Evolutionary conservation across 2,797 vertebrate species (phyloP).

Genomic region (Salarias fasciatus): DNA sequence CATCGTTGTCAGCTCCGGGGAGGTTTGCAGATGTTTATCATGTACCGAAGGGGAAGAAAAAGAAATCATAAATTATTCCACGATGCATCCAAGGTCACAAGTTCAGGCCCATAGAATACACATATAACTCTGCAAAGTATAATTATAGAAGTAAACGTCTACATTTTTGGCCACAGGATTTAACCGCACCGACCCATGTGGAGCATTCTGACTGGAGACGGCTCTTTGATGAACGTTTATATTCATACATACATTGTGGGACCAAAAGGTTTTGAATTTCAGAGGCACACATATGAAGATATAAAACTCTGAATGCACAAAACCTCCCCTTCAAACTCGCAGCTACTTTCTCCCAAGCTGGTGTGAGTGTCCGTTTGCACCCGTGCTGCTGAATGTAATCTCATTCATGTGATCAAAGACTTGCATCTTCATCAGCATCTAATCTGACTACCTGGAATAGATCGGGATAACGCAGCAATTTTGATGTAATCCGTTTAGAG

Average conservation of each 20-base stretch:
- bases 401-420: constrained; percentile 17
- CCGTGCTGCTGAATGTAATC: constrained; percentile 1
- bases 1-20: constrained; percentile 61
- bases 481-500: neutral
- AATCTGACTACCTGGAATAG: constrained; percentile 23
- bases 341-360: constrained; percentile 2
- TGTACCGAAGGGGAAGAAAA: constrained; percentile 45
- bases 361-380: neutral
- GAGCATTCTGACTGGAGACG: constrained; percentile 28
- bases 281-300: constrained; percentile 29
- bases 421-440: constrained; percentile 2
- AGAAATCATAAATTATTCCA: constrained; percentile 63
- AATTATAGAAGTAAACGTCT: constrained; percentile 59
- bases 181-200: constrained; percentile 44
- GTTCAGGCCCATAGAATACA: constrained; percentile 67
- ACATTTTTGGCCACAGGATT: constrained; percentile 23
- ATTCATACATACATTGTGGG: neutral
- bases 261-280: constrained; percentile 12
- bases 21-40: constrained; percentile 72
- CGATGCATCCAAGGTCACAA: constrained; percentile 64
- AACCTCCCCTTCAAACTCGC: constrained; percentile 7
- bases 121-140: constrained; percentile 48
- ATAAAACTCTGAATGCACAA: constrained; percentile 14
- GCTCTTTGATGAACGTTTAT: constrained; percentile 5
- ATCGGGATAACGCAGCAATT: constrained; percentile 15